Base-by-base conservation (phyloP, 1,140 invertebrate genomes). In the Proales similis region DNA sequence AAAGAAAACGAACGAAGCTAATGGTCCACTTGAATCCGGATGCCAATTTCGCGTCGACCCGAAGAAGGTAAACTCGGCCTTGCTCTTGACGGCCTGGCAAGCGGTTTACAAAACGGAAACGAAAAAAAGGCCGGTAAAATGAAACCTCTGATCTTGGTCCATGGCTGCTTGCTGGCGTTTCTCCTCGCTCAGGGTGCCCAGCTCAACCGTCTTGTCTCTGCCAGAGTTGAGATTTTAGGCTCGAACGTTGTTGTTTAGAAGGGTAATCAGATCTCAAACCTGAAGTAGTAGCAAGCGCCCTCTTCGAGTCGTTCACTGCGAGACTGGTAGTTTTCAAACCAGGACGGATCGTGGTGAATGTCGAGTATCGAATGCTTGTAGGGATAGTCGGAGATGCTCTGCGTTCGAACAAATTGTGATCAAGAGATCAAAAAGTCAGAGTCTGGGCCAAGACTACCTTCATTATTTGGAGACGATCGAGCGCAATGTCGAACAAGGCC, bases 1-100 rank as follows among this genome's bases (percentile, higher is more conserved):
- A 36, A 36, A 36, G 9, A 36, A 36, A 36, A 36, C 14, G 14
- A 36, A 36, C 14, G 9, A 36, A 36, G 9, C 14, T 36, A 57
- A 42, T 57, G 39, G 22, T 57, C 51, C n/a, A 57, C 51, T 22
- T 57, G 51, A n/a, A 57, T 57, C 5, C 29, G 24, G 20, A 57
- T 57, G 17, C 51, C 51, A 26, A 42, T 57, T 57, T 57, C 51
- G 29, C 45, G 39, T 42, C 26, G 29, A n/a, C 20, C 32, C 20
- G 12, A 7, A 2, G 36, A 17, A 57, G n/a, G n/a, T n/a, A n/a
- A n/a, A n/a, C n/a, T n/a, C n/a, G n/a, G n/a, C n/a, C n/a, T n/a
- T n/a, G n/a, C n/a, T n/a, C n/a, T n/a, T n/a, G n/a, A n/a, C n/a
- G n/a, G n/a, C n/a, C n/a, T n/a, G n/a, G n/a, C n/a, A n/a, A n/a